Conservation (phyloP, 2,113 vertebrate species). For the Salvelinus fontinalis region DNA sequence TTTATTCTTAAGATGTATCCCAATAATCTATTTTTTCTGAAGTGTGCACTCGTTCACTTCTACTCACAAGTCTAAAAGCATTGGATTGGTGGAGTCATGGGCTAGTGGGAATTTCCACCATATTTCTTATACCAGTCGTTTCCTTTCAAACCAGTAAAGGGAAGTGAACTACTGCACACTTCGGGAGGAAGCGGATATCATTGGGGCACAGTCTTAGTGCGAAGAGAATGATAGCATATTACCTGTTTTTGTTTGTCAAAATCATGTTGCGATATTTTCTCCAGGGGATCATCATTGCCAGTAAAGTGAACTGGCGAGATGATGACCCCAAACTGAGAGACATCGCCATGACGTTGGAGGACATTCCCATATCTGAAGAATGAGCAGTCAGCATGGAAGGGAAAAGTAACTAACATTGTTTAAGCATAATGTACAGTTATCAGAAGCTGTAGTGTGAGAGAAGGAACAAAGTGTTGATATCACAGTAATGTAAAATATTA, state of each 20-base stretch:
- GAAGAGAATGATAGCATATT: too few relatives aligned
- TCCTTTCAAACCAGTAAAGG: too few relatives aligned
- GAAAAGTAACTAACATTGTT: not conserved
- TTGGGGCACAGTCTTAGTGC: too few relatives aligned
- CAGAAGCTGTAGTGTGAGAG: too few relatives aligned
- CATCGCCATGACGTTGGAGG: conserved; percentile 70
- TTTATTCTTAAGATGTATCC: not conserved
- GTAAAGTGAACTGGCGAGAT: conserved; percentile 74
- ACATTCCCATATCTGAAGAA: conserved; percentile 59
- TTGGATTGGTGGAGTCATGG: too few relatives aligned
- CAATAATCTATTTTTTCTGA: not conserved
- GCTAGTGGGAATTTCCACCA: too few relatives aligned
- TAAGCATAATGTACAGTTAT: conserved; percentile 9
- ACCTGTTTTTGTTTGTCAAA: too few relatives aligned
- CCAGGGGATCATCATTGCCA: conserved; percentile 74
- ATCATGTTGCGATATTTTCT: not conserved
- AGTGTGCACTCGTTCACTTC: not conserved
- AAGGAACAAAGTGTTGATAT: too few relatives aligned
- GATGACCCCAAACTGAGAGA: conserved; percentile 72
- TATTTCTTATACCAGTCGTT: too few relatives aligned
- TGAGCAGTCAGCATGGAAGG: not conserved
- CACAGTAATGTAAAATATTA: too few relatives aligned
- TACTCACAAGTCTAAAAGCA: not conserved
- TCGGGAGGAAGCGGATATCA: too few relatives aligned
- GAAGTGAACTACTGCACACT: too few relatives aligned